Evolutionary conservation across 2,113 vertebrate species (phyloP).

Genomic region (Mandrillus leucophaeus): DNA sequence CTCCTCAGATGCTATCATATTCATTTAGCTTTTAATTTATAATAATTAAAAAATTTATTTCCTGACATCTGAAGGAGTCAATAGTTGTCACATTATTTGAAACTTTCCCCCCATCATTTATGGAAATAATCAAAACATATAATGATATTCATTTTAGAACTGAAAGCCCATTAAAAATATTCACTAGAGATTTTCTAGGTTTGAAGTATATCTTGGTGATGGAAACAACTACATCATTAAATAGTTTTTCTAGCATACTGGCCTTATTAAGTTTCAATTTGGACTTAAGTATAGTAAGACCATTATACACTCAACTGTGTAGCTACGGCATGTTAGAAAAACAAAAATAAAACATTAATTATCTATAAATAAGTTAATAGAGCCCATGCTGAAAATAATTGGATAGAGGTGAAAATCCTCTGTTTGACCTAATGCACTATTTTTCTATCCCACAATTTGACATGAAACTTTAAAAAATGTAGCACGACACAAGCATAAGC

Average conservation of each 20-base stretch:
- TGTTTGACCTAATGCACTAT: background rate
- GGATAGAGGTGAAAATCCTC: conserved; percentile 18
- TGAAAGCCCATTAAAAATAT: conserved; percentile 33
- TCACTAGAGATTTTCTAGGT: background rate
- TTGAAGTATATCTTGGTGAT: background rate
- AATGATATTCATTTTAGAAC: background rate
- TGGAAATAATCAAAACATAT: conserved; percentile 41
- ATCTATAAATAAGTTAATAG: background rate
- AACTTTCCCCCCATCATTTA: background rate
- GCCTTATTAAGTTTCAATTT: conserved; percentile 4
- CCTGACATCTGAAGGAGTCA: background rate
- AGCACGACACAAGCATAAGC: background rate
- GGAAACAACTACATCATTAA: conserved; percentile 41
- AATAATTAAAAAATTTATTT: background rate
- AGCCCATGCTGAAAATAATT: conserved; percentile 30
- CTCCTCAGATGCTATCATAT: background rate
- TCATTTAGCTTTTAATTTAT: background rate
- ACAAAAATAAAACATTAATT: conserved; percentile 20
- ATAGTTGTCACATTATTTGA: background rate
- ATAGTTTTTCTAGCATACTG: background rate
- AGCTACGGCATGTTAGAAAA: background rate
- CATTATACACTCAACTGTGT: background rate
- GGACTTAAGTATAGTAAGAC: background rate
- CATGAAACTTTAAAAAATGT: background rate
- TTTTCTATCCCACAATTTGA: background rate